Evolutionary conservation across 1,140 invertebrate species (phyloP), one percentile per base, ranked within the genome.

Genomic region (Drosophila oshimai): DNA sequence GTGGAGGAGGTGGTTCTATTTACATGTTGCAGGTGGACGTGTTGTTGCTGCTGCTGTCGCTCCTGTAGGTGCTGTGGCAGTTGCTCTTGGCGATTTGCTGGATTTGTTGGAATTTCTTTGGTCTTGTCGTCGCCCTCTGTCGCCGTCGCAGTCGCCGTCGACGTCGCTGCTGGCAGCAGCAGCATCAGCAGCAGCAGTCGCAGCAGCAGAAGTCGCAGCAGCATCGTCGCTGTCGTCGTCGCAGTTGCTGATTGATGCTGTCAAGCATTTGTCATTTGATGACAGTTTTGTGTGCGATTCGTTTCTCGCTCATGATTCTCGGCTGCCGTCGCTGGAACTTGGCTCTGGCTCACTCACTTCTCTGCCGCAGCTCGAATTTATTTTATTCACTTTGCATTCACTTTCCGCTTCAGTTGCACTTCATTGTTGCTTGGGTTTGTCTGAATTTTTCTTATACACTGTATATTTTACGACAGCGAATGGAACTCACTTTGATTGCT

Each of bases 201-300:
- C 31, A 71, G 51, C 46, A 69, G 70, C 36, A 74, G n/a, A n/a
- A n/a, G n/a, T n/a, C n/a, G 57, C n/a, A 44, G 28, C 53, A 22
- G 45, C 61, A 70, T 89, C 49, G 64, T 81, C 47, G 71, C 41
- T 64, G 77, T 65, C 49, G 74, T 65, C 49, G 74, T 57, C 60
- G 61, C 53, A 61, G 54, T 68, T 62, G 68, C 49, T 90, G 89
- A 90, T 90, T 90, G 89, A 90, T 90, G 89, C 88, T 86, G 88
- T 88, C 89, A 86, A 90, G 83, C 83, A 90, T 90, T 90, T 90
- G 89, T 90, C 89, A 90, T 88, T 90, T 90, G 88, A 90, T 90
- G 89, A 90, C 89, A 90, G 89, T 90, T 86, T 86, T 90, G 84
- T 90, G 88, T 84, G 89, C 89, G 87, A 89, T 77, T 81, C 88